Base-by-base conservation (phyloP, 2,888 invertebrate species). In the Leptopilina myrica region DNA sequence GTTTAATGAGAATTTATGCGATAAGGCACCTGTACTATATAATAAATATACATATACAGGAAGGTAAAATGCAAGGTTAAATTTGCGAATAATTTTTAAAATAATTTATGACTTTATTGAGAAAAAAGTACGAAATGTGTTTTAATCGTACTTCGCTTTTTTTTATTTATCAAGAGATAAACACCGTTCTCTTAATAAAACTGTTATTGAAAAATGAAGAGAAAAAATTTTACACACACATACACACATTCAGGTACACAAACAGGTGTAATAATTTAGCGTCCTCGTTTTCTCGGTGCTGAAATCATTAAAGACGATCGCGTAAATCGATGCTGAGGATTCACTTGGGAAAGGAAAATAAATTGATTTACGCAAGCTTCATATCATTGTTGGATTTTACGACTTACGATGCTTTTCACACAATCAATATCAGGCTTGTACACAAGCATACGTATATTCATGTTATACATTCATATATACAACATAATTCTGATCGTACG, bases 281-380 rank as follows among this genome's bases (percentile, higher is more conserved):
- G 49, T 46, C 20, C 67, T 15, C 20, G 49, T 49, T 67, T 49
- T 46, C 20, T 11, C 15, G 46, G 46, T 67, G 67, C 67, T 67
- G 20, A 20, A 67, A 20, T 49, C 15, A 67, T 46, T 67, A 67
- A 26, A 49, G 49, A 49, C 67, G 26, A 67, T 26, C 49, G 14
- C 49, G 46, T 67, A 15, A 49, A 49, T 67, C 67, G 8, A 26
- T 26, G 26, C 53, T 26, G 49, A 53, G 53, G 49, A 53, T 53
- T 69, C 26, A 69, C 69, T 53, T 69, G 49, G 26, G 20, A 49
- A 69, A 69, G 53, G 49, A 69, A 73, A 56, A 73, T 73, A 73
- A 73, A 73, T 73, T 73, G 53, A 56, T 73, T 40, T 73, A 73
- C 53, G 53, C 8, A 73, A 33, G 53, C 33, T 49, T 73, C 6